Evolutionary conservation across 2,113 vertebrate species (phyloP).

Genomic region (Monopterus albus): DNA sequence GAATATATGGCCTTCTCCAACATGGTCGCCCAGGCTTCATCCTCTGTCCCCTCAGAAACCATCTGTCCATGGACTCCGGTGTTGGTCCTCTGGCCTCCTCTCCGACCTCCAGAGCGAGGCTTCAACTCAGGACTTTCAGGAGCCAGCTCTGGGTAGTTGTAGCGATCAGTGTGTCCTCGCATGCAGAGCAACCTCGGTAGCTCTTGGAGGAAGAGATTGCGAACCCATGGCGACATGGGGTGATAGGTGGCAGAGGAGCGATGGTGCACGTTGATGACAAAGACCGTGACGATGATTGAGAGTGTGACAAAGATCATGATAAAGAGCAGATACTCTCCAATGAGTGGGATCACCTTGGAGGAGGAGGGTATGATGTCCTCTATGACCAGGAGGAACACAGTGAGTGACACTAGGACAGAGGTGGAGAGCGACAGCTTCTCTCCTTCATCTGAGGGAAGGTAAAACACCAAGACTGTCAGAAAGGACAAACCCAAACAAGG

Average conservation of each 20-base stretch:
- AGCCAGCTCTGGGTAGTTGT: conserved; percentile 85
- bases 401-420: conserved; percentile 95
- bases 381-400: conserved; percentile 96
- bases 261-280: conserved; percentile 97
- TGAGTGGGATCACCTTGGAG: conserved; percentile 96
- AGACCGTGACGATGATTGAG: conserved; percentile 95
- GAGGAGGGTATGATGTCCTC: conserved; percentile 98
- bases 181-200: conserved; percentile 92
- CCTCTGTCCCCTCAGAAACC: conserved; percentile 81
- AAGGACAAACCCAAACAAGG: conserved; percentile 95
- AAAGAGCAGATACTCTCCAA: conserved; percentile 95
- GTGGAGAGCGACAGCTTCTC: conserved; percentile 96
- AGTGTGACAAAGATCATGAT: conserved; percentile 99
- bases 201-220: conserved; percentile 91
- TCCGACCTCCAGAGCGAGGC: conserved; percentile 67
- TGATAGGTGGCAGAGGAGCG: conserved; percentile 95
- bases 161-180: conserved; percentile 90
- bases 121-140: conserved; percentile 78
- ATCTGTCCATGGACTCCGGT: conserved; percentile 60
- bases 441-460: conserved; percentile 96
- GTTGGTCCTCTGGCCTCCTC: conserved; percentile 56
- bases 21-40: conserved; percentile 88
- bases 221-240: conserved; percentile 98
- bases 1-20: conserved; percentile 93
- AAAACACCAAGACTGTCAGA: conserved; percentile 95